Percentiles rank a stretch among this genome's conserved stretches.
Conservation (phyloP, 1,140 invertebrate genomes). For the Drosophila lacteicornis region DNA sequence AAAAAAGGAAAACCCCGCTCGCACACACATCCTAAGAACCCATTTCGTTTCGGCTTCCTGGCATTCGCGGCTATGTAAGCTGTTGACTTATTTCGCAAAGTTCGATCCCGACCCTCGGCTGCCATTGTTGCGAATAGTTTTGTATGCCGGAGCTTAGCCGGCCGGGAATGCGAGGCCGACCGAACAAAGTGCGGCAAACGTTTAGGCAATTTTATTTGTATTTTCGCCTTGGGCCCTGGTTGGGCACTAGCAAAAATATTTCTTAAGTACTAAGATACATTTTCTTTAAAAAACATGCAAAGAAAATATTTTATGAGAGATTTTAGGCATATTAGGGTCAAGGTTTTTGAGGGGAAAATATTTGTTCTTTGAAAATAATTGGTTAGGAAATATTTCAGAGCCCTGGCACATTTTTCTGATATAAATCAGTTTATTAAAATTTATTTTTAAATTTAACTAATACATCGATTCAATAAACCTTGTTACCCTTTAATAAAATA, state of each 20-base stretch:
- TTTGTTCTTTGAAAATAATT: not conserved
- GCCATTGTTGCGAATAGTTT: constrained; percentile 50
- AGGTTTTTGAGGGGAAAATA: not conserved
- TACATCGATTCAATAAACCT: too few relatives aligned
- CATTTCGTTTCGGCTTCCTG: constrained; percentile 30
- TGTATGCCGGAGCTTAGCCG: constrained; percentile 46
- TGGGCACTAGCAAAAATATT: constrained; percentile 13
- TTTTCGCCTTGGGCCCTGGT: constrained; percentile 3
- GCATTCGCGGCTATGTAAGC: constrained; percentile 73
- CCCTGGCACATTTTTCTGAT: too few relatives aligned
- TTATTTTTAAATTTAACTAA: too few relatives aligned
- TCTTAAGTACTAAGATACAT: not conserved
- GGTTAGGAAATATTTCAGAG: too few relatives aligned
- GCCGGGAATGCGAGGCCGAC: constrained; percentile 28
- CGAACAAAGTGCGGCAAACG: constrained; percentile 44
- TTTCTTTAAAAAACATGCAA: not conserved
- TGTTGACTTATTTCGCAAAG: constrained; percentile 76
- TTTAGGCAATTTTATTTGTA: constrained; percentile 47
- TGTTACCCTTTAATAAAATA: too few relatives aligned
- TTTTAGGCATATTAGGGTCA: not conserved
- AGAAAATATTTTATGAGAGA: not conserved
- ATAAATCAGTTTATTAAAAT: too few relatives aligned
- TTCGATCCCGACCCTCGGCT: constrained; percentile 52
- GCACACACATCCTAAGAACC: constrained; percentile 1
- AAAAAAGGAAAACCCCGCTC: constrained; percentile 18